Evolutionary conservation across 2,797 vertebrate genomes (phyloP).

Genomic region (Acanthopagrus latus): DNA sequence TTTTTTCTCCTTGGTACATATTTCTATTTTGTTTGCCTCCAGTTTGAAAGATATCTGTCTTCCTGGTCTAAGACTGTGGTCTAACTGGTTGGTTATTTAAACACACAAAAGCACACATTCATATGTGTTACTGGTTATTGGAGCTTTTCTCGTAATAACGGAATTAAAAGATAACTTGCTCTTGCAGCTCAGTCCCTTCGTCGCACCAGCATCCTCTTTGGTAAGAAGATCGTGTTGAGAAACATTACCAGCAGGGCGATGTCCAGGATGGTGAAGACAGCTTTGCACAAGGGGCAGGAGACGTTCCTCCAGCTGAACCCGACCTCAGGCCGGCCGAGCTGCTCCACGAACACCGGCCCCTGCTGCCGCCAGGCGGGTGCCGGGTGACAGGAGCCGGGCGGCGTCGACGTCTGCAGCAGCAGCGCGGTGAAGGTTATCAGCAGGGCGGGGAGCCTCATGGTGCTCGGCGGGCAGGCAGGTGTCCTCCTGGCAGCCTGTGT

Average conservation of each 20-base stretch:
- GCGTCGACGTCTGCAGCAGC: conserved; percentile 31
- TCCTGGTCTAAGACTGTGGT: neutral
- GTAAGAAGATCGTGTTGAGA: neutral
- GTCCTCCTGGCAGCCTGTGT: conserved; percentile 8
- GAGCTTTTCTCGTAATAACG: neutral
- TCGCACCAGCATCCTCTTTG: neutral
- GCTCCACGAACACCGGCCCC: conserved; percentile 46
- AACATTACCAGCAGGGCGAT: conserved; percentile 83
- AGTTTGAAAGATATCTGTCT: neutral
- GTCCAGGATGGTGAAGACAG: conserved; percentile 81
- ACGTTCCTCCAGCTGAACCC: conserved; percentile 82
- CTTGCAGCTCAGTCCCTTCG: too few relatives aligned
- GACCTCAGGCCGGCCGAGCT: conserved; percentile 13
- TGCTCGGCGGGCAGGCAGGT: conserved; percentile 1
- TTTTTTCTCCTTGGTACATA: too few relatives aligned
- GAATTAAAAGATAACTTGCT: neutral
- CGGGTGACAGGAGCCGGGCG: conserved; percentile 57
- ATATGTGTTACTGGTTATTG: neutral
- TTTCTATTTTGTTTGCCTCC: neutral
- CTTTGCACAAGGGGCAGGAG: conserved; percentile 82
- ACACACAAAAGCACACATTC: too few relatives aligned
- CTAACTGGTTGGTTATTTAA: neutral
- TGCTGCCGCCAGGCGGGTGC: conserved; percentile 9
- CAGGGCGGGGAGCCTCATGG: conserved; percentile 44
- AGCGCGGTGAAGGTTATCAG: conserved; percentile 39